Evolutionary conservation across 2,113 vertebrate genomes (phyloP).

Genomic region (Recurvirostra avosetta): DNA sequence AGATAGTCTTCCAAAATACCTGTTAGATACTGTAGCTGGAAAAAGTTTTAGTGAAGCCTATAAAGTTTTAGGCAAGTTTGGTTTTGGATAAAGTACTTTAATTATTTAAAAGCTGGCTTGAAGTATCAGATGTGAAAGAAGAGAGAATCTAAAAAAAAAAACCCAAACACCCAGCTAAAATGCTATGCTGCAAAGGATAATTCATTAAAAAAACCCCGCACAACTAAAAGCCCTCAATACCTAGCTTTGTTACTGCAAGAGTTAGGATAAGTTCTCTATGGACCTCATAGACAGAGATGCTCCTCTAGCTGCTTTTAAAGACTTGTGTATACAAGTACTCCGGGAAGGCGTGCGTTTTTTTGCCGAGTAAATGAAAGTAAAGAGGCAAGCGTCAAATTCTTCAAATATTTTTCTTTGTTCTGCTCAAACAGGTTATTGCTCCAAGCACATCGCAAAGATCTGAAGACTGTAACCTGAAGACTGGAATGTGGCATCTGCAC

Average conservation of each 20-base stretch:
- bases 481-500: background rate
- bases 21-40: background rate
- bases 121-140: background rate
- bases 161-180: rapidly evolving
- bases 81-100: background rate
- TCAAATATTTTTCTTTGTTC: background rate
- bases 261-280: background rate
- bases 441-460: background rate
- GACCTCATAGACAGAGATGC: background rate
- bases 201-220: background rate
- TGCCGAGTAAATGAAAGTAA: background rate
- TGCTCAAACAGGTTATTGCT: background rate
- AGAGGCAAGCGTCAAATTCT: background rate
- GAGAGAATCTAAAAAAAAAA: background rate
- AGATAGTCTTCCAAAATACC: background rate
- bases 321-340: background rate
- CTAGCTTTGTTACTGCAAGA: background rate
- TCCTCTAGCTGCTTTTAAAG: background rate
- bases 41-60: background rate
- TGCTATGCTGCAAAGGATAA: background rate
- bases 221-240: background rate
- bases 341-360: background rate
- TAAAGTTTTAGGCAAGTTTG: background rate
- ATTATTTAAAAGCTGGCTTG: background rate
- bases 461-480: background rate